These are phyloP conservation scores for Platichthys stellatus DNA, from an alignment of 2,113 vertebrate species.

Conservation along the genomic window DNA sequence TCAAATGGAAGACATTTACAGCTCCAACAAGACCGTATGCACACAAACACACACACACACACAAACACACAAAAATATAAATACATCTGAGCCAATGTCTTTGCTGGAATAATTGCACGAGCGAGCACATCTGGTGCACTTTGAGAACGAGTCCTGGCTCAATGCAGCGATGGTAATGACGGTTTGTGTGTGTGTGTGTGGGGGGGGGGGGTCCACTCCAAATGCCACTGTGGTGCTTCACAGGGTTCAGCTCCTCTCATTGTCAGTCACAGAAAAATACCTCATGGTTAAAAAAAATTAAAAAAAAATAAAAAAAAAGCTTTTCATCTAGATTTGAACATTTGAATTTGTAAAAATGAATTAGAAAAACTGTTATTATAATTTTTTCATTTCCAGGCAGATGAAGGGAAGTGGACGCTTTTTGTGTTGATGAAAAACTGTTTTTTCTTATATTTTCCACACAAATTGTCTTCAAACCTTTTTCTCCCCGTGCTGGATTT, in stretches of 20 bases:
- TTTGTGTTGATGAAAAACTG: background rate
- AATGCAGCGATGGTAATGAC: conserved; percentile 60
- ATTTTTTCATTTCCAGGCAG: background rate
- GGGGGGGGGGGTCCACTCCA: conserved; percentile 57
- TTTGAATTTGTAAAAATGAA: background rate
- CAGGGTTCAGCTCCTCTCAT: conserved; percentile 52
- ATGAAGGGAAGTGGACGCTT: background rate
- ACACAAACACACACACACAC: conserved; percentile 42
- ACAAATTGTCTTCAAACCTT: background rate
- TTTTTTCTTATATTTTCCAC: background rate
- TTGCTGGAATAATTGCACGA: conserved; percentile 73
- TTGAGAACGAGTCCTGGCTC: conserved; percentile 72
- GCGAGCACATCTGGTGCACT: conserved; percentile 79
- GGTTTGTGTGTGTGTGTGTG: conserved; percentile 27
- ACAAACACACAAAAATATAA: conserved; percentile 47
- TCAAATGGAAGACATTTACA: conserved; percentile 79
- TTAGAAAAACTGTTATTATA: background rate
- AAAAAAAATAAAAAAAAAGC: background rate
- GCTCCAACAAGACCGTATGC: conserved; percentile 67
- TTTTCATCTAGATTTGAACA: background rate
- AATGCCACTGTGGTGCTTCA: conserved; percentile 67
- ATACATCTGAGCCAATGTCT: conserved; percentile 70
- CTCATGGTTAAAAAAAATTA: background rate
- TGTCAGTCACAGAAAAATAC: conserved; percentile 37
- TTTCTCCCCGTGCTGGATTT: background rate